Percentiles rank a stretch among this genome's conserved stretches.
Evolutionary conservation across 1,140 invertebrate species (phyloP).

Genomic region (Aporrectodea caliginosa): DNA sequence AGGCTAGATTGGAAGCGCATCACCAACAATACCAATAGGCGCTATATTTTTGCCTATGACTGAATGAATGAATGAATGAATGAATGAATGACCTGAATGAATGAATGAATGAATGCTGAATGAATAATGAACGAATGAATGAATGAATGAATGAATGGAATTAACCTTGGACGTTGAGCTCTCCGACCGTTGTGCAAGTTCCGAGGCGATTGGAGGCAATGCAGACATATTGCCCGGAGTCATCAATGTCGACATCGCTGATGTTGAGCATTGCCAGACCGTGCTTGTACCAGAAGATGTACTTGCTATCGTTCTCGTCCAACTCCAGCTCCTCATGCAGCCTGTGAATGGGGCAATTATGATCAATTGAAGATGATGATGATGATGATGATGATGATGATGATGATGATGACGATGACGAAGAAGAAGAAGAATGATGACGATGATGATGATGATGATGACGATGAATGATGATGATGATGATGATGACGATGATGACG

Average conservation of each 20-base stretch:
- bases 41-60: too few relatives aligned
- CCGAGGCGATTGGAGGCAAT: constrained; percentile 82
- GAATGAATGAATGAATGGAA: too few relatives aligned
- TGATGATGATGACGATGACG: background rate
- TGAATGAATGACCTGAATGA: too few relatives aligned
- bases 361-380: background rate
- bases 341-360: constrained; percentile 1
- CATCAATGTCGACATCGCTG: constrained; percentile 76
- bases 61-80: too few relatives aligned
- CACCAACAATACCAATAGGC: too few relatives aligned
- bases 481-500: constrained; percentile 27
- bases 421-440: too few relatives aligned
- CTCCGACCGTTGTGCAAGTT: constrained; percentile 82
- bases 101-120: too few relatives aligned
- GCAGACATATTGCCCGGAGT: constrained; percentile 90
- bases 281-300: constrained; percentile 44
- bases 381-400: background rate
- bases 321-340: constrained; percentile 32
- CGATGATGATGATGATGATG: background rate
- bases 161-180: constrained; percentile 60
- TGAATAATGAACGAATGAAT: too few relatives aligned
- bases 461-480: too few relatives aligned
- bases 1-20: too few relatives aligned
- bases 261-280: constrained; percentile 67
- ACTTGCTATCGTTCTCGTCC: constrained; percentile 40